Evolutionary conservation across 2,113 vertebrate genomes (phyloP).

Genomic region (Dipodomys ordii): DNA sequence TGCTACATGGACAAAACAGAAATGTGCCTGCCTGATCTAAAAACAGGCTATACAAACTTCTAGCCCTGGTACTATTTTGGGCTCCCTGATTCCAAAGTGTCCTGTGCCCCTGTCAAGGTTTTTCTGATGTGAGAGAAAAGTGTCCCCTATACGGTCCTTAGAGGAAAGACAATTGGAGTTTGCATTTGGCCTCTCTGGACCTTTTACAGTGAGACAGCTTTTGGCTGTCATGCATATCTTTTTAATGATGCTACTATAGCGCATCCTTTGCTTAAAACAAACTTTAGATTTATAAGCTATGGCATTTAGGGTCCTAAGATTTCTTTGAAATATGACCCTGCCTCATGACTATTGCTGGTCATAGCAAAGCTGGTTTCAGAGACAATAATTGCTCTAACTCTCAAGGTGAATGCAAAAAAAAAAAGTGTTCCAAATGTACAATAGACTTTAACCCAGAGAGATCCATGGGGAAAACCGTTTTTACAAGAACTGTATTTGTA

Average conservation of each 20-base stretch:
- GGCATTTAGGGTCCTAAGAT: not conserved
- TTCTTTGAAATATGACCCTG: not conserved
- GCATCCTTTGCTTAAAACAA: conserved; percentile 22
- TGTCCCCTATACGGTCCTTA: not conserved
- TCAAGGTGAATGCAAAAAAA: not conserved
- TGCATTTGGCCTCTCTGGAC: not conserved
- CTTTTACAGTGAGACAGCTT: not conserved
- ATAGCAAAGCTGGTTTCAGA: not conserved
- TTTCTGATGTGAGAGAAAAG: conserved; percentile 21
- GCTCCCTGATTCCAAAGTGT: not conserved
- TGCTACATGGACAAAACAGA: not conserved
- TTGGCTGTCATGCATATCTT: not conserved
- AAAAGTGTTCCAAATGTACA: not conserved
- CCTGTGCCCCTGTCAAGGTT: not conserved
- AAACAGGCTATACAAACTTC: not conserved
- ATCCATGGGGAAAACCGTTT: not conserved
- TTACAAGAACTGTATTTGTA: conserved; percentile 25
- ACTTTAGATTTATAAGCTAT: not conserved
- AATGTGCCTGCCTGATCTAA: not conserved
- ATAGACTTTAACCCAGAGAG: not conserved
- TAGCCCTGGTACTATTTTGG: not conserved
- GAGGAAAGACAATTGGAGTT: not conserved
- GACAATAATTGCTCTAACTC: not conserved
- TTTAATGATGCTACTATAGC: not conserved
- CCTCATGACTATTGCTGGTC: not conserved